phyloP scores from a whole-genome alignment of 2,888 invertebrate genomes.

The Meteorus colon region DNA sequence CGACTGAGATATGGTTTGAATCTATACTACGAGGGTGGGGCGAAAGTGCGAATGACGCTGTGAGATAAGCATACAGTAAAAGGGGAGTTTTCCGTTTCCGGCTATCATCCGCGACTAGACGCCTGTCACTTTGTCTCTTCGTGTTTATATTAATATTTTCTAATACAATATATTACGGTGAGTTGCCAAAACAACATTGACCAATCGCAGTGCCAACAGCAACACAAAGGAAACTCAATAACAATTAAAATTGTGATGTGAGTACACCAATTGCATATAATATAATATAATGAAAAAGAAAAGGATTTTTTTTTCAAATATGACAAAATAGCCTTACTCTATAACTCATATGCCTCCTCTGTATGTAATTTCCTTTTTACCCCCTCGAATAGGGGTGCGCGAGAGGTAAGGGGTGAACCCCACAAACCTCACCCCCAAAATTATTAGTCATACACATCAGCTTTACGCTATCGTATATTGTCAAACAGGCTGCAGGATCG shows the following conservation, averaged over 20 bases:
- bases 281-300: neutral
- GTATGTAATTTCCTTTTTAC: slow-evolving; percentile 43
- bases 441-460: slow-evolving; percentile 67
- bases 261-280: slow-evolving; percentile 36
- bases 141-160: slow-evolving; percentile 51
- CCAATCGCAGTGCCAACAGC: neutral
- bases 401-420: slow-evolving; percentile 61
- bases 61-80: slow-evolving; percentile 50
- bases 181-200: slow-evolving; percentile 6
- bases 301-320: neutral
- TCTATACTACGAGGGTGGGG: slow-evolving; percentile 36
- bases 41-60: slow-evolving; percentile 35
- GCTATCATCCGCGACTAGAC: slow-evolving; percentile 64
- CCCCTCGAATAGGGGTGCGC: slow-evolving; percentile 29
- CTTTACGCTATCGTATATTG: slow-evolving; percentile 33
- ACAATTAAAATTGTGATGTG: slow-evolving; percentile 44
- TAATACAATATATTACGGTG: slow-evolving; percentile 9
- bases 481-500: slow-evolving; percentile 36
- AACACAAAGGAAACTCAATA: slow-evolving; percentile 23
- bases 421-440: slow-evolving; percentile 63
- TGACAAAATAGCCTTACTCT: slow-evolving; percentile 23
- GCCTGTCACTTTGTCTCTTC: slow-evolving; percentile 51
- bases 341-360: slow-evolving; percentile 1
- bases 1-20: neutral
- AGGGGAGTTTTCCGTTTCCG: slow-evolving; percentile 68